Evolutionary conservation across 2,113 vertebrate species (phyloP), one percentile per base, ranked within the genome.

Genomic region (Platichthys flesus): DNA sequence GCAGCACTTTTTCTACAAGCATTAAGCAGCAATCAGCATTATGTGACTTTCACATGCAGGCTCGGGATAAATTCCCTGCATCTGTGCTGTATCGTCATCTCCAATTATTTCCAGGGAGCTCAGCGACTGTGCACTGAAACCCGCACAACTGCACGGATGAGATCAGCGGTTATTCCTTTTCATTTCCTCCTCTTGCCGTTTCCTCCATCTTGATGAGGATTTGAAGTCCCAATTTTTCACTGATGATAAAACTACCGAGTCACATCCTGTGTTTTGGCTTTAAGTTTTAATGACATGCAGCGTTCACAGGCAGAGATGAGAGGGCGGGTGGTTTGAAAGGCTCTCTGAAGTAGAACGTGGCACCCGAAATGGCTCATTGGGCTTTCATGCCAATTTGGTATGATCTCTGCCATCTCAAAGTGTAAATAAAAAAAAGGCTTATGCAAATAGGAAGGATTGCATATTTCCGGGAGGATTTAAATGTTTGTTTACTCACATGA

Each of bases 241-340:
- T 84, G 63, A 80, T 77, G 63, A 89, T 78, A 79, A 79, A 81
- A 88, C 78, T 65, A 87, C 68, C 68, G 74, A 88, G 85, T 78
- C 24, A 56, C 72, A 74, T 83, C 75, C 52, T 78, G 59, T 83
- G 87, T 77, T 85, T 82, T 78, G 75, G 59, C 81, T 78, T 91
- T 81, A 88, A 67, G 76, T 88, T 91, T 92, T 91, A 86, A 94
- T 90, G 74, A 78, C 71, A 85, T 78, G 75, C 82, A 71, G 76
- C 66, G 71, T 85, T 89, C 85, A 82, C 74, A 91, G 89, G 89
- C 72, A 82, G 81, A 86, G 85, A 85, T 88, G 85, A 86, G 85
- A 91, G 69, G 65, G 83, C 69, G 70, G 81, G 37, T 61, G 68
- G 71, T 91, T 89, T 89, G 84, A 85, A 91, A 88, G 78, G 68